Base-by-base conservation (phyloP, 1,140 invertebrate species). In the Glomeris maerens region DNA sequence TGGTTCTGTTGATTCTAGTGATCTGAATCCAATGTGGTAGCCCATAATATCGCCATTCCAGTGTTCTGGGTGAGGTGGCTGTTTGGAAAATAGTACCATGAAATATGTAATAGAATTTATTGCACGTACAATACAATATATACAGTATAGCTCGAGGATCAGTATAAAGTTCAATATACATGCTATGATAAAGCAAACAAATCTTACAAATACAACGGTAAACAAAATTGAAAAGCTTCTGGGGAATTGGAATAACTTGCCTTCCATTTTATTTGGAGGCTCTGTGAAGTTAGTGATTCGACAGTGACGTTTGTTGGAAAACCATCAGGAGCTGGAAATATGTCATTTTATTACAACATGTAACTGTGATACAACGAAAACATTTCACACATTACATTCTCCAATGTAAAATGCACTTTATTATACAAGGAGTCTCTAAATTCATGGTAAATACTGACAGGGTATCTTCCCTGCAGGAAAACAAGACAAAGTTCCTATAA, bases 191-290 rank as follows among this genome's bases (percentile, higher is more conserved):
- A n/a, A n/a, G n/a, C n/a, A n/a, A n/a, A n/a, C n/a, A n/a, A n/a
- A n/a, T n/a, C n/a, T n/a, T n/a, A n/a, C n/a, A n/a, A n/a, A n/a
- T n/a, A n/a, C n/a, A n/a, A n/a, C n/a, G n/a, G n/a, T n/a, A n/a
- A n/a, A n/a, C n/a, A n/a, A n/a, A n/a, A n/a, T n/a, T n/a, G n/a
- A n/a, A n/a, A n/a, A n/a, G n/a, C n/a, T n/a, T n/a, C n/a, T n/a
- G n/a, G n/a, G n/a, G n/a, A n/a, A n/a, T n/a, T n/a, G n/a, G n/a
- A n/a, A n/a, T n/a, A n/a, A 44, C 10, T 44, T 60, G 66, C 66
- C 68, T 93, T 92, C 92, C 92, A 97, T 51, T 81, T 85, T 1
- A 96, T 86, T 60, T 85, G 79, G 49, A 97, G 72, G 0, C 86
- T 89, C 54, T 90, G 85, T 61, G 93, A 89, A 59, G 93, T 89